Percentiles rank a stretch among this genome's conserved stretches.
Evolutionary conservation across 2,797 vertebrate genomes (phyloP).

Genomic region (Hydrolagus colliei): DNA sequence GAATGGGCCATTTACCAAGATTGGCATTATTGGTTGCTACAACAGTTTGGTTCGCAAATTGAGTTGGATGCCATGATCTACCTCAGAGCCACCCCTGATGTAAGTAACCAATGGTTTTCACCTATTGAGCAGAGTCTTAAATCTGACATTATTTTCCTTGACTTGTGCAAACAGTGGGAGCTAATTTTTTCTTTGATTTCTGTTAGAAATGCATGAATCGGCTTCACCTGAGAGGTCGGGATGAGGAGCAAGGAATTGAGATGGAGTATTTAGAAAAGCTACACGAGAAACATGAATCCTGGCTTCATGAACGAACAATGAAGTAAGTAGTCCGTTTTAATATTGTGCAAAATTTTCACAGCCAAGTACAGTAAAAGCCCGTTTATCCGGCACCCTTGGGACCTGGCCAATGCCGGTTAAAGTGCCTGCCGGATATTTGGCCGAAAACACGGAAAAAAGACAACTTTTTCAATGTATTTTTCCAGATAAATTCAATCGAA

Average conservation of each 20-base stretch:
- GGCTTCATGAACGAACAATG: conserved; percentile 63
- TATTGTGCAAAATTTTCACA: not conserved
- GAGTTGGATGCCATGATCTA: conserved; percentile 73
- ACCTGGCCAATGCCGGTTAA: too few relatives aligned
- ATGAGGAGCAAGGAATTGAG: conserved; percentile 70
- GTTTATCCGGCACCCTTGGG: too few relatives aligned
- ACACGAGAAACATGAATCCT: conserved; percentile 70
- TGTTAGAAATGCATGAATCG: conserved; percentile 72
- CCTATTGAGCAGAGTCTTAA: not conserved
- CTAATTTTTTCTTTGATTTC: not conserved
- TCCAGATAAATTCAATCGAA: too few relatives aligned
- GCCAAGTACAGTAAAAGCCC: too few relatives aligned
- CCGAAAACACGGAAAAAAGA: too few relatives aligned
- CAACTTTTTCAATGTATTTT: too few relatives aligned
- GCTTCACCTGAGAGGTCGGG: conserved; percentile 57
- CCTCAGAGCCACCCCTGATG: conserved; percentile 67
- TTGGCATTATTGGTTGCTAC: conserved; percentile 71
- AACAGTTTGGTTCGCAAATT: conserved; percentile 60
- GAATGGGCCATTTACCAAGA: conserved; percentile 76
- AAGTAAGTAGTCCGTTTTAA: conserved; percentile 47
- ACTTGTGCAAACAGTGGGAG: not conserved
- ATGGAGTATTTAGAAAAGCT: conserved; percentile 74
- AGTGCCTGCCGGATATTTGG: too few relatives aligned
- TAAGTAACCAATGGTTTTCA: conserved; percentile 36
- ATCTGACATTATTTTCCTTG: not conserved